These are phyloP conservation scores for Chloroceryle inda DNA, from an alignment of 2,797 vertebrate species.

Conservation along the genomic window DNA sequence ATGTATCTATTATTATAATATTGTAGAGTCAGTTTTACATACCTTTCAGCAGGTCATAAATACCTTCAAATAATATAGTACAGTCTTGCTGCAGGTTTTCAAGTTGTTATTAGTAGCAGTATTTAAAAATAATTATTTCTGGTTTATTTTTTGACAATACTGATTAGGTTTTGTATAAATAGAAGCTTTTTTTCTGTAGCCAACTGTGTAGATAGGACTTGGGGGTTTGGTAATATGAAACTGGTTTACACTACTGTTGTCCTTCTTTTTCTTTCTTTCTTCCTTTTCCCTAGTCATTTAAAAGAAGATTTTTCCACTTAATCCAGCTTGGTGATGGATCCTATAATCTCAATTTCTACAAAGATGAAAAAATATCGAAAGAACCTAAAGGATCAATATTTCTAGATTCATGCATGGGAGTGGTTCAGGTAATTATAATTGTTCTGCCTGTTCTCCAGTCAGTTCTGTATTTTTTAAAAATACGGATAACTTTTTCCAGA, in stretches of 20 bases:
- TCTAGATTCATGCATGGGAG: constrained; percentile 98
- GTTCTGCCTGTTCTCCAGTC: background rate
- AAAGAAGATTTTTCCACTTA: constrained; percentile 97
- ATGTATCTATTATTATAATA: background rate
- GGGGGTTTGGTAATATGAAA: background rate
- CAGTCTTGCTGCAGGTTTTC: background rate
- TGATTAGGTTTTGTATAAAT: background rate
- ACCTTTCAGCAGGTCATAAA: background rate
- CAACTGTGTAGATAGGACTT: background rate
- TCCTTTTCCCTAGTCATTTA: constrained; percentile 89
- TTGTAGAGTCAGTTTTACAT: background rate
- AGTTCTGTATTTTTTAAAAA: background rate
- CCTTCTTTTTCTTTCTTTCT: background rate
- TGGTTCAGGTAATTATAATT: constrained; percentile 89
- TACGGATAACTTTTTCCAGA: background rate
- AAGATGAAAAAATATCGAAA: constrained; percentile 98
- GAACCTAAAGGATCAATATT: constrained; percentile 99
- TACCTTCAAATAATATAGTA: background rate
- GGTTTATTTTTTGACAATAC: background rate
- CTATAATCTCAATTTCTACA: constrained; percentile 99
- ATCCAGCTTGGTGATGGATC: constrained; percentile 97
- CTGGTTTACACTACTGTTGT: background rate
- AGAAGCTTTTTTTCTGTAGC: background rate
- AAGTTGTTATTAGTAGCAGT: background rate
- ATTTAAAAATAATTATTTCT: background rate